Evolutionary conservation across 2,888 invertebrate genomes (phyloP).

Genomic region (Tillus elongatus): DNA sequence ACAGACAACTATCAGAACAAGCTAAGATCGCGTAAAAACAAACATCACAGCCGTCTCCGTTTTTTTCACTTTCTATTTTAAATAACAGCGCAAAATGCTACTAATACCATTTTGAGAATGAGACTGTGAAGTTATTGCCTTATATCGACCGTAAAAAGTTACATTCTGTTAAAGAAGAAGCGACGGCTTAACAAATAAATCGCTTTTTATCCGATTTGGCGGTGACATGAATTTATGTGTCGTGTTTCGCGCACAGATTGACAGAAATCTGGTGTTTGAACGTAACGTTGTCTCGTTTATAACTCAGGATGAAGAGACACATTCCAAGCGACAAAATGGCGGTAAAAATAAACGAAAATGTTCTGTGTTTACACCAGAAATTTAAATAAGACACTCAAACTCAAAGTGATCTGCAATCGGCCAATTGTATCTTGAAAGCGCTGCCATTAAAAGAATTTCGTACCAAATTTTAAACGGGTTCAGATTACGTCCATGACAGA

Average conservation of each 20-base stretch:
- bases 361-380: slow-evolving; percentile 28
- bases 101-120: slow-evolving; percentile 29
- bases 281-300: slow-evolving; percentile 34
- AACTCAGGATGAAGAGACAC: slow-evolving; percentile 32
- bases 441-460: slow-evolving; percentile 17
- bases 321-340: slow-evolving; percentile 37
- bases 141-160: slow-evolving; percentile 14
- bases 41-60: slow-evolving; percentile 36
- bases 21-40: slow-evolving; percentile 35
- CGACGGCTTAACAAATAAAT: slow-evolving; percentile 36
- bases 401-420: slow-evolving; percentile 29
- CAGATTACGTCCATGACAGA: too few species aligned
- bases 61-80: slow-evolving; percentile 29
- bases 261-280: slow-evolving; percentile 37
- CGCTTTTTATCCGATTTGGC: slow-evolving; percentile 39
- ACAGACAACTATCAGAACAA: slow-evolving; percentile 25
- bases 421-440: slow-evolving; percentile 29
- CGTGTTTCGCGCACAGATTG: slow-evolving; percentile 31
- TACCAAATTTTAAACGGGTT: too few species aligned
- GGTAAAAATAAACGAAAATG: slow-evolving; percentile 31
- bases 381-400: slow-evolving; percentile 36
- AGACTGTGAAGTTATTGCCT: slow-evolving; percentile 24
- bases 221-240: slow-evolving; percentile 38
- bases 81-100: slow-evolving; percentile 34
- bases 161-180: slow-evolving; percentile 26